Evolutionary conservation across 2,797 vertebrate genomes (phyloP), one percentile per base, ranked within the genome.

Genomic region (Moxostoma hubbsi): DNA sequence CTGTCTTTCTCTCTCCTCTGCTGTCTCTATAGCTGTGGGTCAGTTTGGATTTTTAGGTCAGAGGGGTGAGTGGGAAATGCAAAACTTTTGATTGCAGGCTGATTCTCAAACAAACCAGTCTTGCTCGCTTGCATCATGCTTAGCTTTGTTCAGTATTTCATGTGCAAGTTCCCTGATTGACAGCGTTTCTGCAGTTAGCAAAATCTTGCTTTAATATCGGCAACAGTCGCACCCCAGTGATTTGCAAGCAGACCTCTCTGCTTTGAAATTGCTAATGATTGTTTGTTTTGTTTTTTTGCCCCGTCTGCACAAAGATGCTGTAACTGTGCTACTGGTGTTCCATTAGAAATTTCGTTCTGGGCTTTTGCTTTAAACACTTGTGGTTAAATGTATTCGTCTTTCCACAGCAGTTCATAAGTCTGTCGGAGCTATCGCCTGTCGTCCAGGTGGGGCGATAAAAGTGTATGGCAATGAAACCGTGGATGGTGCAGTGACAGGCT

Each of bases 401-500:
- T 24, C 54, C 36, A 36, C 0, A 51, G 11, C 82, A 94, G 92
- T 90, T 82, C 92, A 90, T 70, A 96, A 85, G 95, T 83, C 86
- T 1, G 68, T 69, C 10, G 91, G 89, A 43, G 15, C 24, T 0
- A 91, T 89, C 84, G 84, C 96, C 47, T 90, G 90, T 66, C 95
- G 96, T 2, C 94, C 97, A 0, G 93, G 97, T 0, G 93, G 95
- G 0, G 90, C 97, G 54, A 96, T 99, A 13, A 96, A 97, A 0
- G 96, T 99, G 65, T 99, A 97, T 0, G 90, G 94, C 0, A 96
- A 98, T 0, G 97, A 98, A 63, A 86, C 84, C 77, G 89, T 89
- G 0, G 97, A 97, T 85, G 67, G 85, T 13, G 94, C 89, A 45
- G 70, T 90, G 0, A 86, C 93, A 8, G 94, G 95, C 84, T 95